Evolutionary conservation across 1,140 invertebrate species (phyloP).

Genomic region (Aphidius gifuensis): DNA sequence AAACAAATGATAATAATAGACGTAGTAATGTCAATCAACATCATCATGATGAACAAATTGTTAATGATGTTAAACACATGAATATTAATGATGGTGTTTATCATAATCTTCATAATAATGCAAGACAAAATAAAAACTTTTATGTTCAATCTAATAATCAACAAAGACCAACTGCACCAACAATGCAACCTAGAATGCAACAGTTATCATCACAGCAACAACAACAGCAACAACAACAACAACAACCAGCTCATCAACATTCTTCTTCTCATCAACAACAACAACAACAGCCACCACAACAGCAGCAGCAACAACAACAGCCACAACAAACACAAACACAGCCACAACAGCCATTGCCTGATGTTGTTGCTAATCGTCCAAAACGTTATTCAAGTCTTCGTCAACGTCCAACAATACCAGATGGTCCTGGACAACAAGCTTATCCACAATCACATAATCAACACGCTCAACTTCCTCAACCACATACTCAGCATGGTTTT

Average conservation of each 20-base stretch:
- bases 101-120: slow-evolving; percentile 43
- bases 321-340: slow-evolving; percentile 32
- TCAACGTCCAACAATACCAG: slow-evolving; percentile 57
- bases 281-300: slow-evolving; percentile 31
- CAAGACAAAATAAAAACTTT: slow-evolving; percentile 45
- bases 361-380: slow-evolving; percentile 57
- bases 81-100: slow-evolving; percentile 51
- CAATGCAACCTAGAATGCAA: slow-evolving; percentile 53
- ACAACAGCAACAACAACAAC: slow-evolving; percentile 34
- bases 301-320: slow-evolving; percentile 36
- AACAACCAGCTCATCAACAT: slow-evolving; percentile 23
- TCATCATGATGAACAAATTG: slow-evolving; percentile 46
- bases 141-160: slow-evolving; percentile 47
- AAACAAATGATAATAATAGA: slow-evolving; percentile 35
- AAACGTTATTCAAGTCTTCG: slow-evolving; percentile 75
- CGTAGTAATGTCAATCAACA: slow-evolving; percentile 41
- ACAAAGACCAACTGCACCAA: slow-evolving; percentile 48
- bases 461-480: slow-evolving; percentile 42
- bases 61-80: slow-evolving; percentile 54
- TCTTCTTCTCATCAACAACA: slow-evolving; percentile 31
- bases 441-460: slow-evolving; percentile 35
- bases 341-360: slow-evolving; percentile 36
- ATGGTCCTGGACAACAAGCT: slow-evolving; percentile 46
- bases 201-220: slow-evolving; percentile 43
- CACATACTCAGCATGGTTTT: slow-evolving; percentile 41